Percentiles rank a stretch among this genome's conserved stretches.
These are phyloP conservation scores for Gryllus longicercus DNA, from an alignment of 2,888 invertebrate species.

Conservation along the genomic window DNA sequence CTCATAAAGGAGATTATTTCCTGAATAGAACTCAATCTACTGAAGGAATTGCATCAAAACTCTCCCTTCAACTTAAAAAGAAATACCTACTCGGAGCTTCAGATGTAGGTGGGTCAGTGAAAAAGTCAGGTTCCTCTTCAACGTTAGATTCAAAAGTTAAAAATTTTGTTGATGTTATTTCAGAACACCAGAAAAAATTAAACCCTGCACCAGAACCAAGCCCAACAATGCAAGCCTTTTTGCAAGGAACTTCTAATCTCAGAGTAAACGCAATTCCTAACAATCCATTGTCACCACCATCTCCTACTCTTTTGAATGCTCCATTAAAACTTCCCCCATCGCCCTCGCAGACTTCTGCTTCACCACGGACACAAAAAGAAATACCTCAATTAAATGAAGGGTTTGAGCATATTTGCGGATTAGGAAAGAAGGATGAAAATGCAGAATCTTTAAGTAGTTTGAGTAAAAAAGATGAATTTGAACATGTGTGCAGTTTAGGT, in stretches of 20 bases:
- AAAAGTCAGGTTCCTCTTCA: constrained; percentile 79
- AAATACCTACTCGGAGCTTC: constrained; percentile 75
- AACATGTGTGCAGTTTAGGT: neutral
- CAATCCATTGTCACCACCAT: constrained; percentile 42
- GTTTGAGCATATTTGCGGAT: constrained; percentile 43
- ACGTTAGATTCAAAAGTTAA: constrained; percentile 80
- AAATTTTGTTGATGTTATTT: constrained; percentile 79
- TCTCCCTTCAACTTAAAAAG: constrained; percentile 81
- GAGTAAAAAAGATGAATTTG: neutral
- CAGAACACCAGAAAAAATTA: constrained; percentile 81
- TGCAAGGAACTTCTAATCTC: constrained; percentile 51
- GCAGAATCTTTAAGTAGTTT: neutral
- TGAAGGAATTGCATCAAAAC: constrained; percentile 82
- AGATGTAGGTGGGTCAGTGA: constrained; percentile 63
- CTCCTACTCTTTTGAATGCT: constrained; percentile 42
- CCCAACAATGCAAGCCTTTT: constrained; percentile 66
- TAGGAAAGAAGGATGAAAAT: constrained; percentile 19
- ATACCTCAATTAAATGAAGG: constrained; percentile 38
- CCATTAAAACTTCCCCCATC: constrained; percentile 38
- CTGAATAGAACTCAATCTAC: constrained; percentile 81
- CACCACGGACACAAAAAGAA: constrained; percentile 34
- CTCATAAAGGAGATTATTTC: constrained; percentile 68
- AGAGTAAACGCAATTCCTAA: constrained; percentile 36
- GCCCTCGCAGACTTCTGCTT: constrained; percentile 29
- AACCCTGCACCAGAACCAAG: constrained; percentile 71